Percentiles rank a stretch among this genome's conserved stretches.
Conservation (phyloP, 2,797 vertebrate species). For the Harpagifer antarcticus region DNA sequence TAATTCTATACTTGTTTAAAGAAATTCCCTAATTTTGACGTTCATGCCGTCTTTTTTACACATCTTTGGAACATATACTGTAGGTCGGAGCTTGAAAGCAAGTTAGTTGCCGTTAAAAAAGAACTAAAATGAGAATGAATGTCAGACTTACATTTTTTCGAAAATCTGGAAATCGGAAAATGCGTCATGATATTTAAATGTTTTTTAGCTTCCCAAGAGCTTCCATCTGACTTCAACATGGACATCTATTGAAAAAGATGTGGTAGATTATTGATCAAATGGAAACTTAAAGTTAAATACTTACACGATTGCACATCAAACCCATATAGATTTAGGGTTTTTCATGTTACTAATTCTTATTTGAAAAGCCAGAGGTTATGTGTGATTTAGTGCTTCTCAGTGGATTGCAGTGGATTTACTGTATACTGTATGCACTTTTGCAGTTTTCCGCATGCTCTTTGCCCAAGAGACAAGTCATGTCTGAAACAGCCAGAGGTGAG, state of each 20-base stretch:
- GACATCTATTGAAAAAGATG: not conserved
- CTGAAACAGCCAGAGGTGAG: constrained; percentile 36
- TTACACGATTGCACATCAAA: not conserved
- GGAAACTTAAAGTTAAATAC: not conserved
- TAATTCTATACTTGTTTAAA: not conserved
- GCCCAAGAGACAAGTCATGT: not conserved
- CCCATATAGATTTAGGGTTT: not conserved
- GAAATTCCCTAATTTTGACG: not conserved
- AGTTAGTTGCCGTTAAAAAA: not conserved
- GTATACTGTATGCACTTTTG: not conserved
- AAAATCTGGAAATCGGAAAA: not conserved
- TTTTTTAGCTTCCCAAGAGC: too few species aligned
- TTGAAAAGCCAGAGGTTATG: not conserved
- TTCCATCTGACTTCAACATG: not conserved
- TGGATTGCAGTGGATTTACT: not conserved
- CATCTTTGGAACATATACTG: not conserved
- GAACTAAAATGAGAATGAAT: not conserved
- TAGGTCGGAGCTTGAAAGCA: not conserved
- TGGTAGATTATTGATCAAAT: not conserved
- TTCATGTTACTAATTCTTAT: not conserved
- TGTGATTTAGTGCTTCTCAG: not conserved
- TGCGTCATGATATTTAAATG: not conserved
- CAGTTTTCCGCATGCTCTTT: not conserved
- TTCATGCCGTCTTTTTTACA: not conserved
- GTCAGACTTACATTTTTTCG: too few species aligned